These are phyloP conservation scores for Zhengitettix transpicula DNA, from an alignment of 2,888 invertebrate genomes.

Conservation along the genomic window DNA sequence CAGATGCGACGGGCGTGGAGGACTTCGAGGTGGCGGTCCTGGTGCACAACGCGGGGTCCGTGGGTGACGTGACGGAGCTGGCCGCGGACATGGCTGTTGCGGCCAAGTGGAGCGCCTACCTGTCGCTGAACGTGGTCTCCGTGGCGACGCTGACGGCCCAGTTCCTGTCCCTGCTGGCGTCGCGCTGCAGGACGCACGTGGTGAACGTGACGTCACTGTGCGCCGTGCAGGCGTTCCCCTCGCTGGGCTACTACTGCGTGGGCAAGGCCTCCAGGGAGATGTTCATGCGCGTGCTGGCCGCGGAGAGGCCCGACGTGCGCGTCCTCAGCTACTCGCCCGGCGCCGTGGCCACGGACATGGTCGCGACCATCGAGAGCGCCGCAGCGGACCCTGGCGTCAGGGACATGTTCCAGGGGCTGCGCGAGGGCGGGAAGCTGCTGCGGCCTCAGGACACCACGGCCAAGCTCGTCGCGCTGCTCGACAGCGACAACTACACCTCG, in stretches of 20 bases:
- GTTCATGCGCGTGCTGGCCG: slow-evolving; percentile 66
- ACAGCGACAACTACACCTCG: background rate
- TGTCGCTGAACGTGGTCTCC: slow-evolving; percentile 27
- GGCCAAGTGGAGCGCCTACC: slow-evolving; percentile 42
- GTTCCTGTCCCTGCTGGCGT: slow-evolving; percentile 25
- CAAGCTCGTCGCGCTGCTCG: background rate
- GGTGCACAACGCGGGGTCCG: slow-evolving; percentile 76
- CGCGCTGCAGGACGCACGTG: slow-evolving; percentile 26
- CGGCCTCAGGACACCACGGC: background rate
- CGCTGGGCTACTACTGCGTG: slow-evolving; percentile 62
- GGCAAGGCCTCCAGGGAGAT: slow-evolving; percentile 83
- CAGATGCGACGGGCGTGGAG: too few relatives aligned
- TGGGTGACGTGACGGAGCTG: slow-evolving; percentile 51
- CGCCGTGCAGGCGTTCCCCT: slow-evolving; percentile 56
- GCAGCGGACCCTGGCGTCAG: background rate
- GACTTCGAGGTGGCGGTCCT: slow-evolving; percentile 22
- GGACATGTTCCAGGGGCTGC: background rate
- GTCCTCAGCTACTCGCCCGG: slow-evolving; percentile 87
- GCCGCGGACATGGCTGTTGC: slow-evolving; percentile 46
- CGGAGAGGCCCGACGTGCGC: slow-evolving; percentile 53
- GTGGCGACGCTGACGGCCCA: slow-evolving; percentile 22
- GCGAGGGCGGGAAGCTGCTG: background rate
- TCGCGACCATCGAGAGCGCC: slow-evolving; percentile 21
- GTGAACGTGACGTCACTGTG: slow-evolving; percentile 77
- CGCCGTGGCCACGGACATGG: slow-evolving; percentile 84